Conservation (phyloP, 1,140 invertebrate genomes). For the Wasmannia auropunctata region DNA sequence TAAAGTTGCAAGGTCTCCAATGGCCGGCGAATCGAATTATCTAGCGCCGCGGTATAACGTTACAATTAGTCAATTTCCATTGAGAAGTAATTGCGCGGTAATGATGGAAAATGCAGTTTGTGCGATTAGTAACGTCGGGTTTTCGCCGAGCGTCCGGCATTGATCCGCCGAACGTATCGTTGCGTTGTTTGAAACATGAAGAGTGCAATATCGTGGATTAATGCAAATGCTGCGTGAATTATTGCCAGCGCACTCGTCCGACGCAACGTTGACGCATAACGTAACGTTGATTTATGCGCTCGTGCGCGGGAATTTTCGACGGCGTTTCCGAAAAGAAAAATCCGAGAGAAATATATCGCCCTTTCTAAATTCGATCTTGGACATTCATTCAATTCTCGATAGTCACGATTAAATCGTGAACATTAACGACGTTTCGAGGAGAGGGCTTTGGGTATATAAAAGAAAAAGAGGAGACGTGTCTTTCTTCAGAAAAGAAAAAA, state of each 20-base stretch:
- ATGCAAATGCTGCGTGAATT: constrained; percentile 34
- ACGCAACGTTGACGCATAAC: constrained; percentile 22
- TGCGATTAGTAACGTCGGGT: not conserved
- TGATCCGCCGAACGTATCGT: not conserved
- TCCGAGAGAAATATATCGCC: not conserved
- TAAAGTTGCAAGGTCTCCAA: not conserved
- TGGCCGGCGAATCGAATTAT: constrained; percentile 9
- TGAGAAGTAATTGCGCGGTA: constrained; percentile 22
- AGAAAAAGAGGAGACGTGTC: not conserved
- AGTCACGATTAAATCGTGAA: not conserved
- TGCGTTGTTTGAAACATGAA: constrained; percentile 7
- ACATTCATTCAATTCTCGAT: not conserved
- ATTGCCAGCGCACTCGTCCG: not conserved
- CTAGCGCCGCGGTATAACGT: not conserved
- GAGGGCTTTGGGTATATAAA: not conserved
- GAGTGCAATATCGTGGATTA: not conserved
- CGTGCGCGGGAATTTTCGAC: not conserved
- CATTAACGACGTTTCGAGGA: not conserved
- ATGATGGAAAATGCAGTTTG: constrained; percentile 21
- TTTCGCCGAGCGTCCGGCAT: not conserved
- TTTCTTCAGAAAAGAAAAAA: not conserved
- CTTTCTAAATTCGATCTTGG: not conserved
- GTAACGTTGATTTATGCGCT: constrained; percentile 33
- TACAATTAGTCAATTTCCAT: constrained; percentile 28
- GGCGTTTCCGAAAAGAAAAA: not conserved